phyloP scores from a whole-genome alignment of 2,113 vertebrate species.

The Turnix velox region DNA sequence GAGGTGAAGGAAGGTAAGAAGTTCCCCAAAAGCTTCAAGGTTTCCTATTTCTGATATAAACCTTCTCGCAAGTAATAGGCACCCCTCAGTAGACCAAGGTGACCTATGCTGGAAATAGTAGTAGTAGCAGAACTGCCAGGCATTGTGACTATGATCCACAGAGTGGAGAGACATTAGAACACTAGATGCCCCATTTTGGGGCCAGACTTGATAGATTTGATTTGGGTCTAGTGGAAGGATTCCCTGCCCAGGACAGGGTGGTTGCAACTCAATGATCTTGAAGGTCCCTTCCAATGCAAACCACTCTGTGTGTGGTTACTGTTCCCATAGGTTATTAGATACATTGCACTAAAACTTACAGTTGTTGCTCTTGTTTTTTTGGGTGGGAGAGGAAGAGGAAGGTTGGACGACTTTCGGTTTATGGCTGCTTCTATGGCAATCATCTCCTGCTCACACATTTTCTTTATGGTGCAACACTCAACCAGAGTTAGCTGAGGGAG shows the following conservation, averaged over 20 bases:
- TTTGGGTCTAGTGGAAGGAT: neutral
- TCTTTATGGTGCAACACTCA: conserved; percentile 83
- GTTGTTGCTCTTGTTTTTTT: conserved; percentile 84
- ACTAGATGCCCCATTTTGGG: neutral
- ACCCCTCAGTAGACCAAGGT: neutral
- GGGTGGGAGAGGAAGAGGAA: conserved; percentile 91
- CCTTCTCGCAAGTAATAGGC: neutral
- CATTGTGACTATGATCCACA: neutral
- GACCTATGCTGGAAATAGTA: neutral
- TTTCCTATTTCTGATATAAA: neutral
- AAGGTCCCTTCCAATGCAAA: neutral
- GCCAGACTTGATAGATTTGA: neutral
- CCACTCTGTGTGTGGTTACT: neutral
- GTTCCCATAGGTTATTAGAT: neutral
- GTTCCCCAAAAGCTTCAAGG: neutral
- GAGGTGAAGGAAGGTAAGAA: neutral
- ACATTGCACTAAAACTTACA: conserved; percentile 70
- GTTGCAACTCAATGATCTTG: neutral
- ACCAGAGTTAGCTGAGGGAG: conserved; percentile 89
- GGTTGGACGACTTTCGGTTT: conserved; percentile 82
- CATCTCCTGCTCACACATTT: conserved; percentile 92
- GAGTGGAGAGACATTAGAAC: neutral
- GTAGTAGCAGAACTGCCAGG: neutral
- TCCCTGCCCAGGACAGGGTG: neutral
- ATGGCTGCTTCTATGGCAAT: conserved; percentile 85